Evolutionary conservation across 2,888 invertebrate species (phyloP).

Genomic region (Aphodius sticticus): DNA sequence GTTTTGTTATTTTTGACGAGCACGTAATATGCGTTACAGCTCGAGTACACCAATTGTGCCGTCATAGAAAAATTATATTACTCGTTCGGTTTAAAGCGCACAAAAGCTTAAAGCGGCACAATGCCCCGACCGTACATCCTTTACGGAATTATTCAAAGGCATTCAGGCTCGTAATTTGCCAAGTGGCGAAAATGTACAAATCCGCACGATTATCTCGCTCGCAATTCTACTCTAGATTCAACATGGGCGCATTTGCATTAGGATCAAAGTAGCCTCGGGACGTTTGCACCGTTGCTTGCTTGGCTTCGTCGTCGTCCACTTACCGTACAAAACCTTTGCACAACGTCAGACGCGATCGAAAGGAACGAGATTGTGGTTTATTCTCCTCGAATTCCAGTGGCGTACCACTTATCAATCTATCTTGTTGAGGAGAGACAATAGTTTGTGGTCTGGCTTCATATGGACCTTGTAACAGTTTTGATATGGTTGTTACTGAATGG

Average conservation of each 20-base stretch:
- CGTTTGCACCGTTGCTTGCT: neutral
- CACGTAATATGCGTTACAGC: no score
- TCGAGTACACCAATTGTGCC: no score
- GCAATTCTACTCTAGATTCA: neutral
- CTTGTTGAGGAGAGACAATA: no score
- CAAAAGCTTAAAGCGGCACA: neutral
- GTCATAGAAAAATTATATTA: neutral
- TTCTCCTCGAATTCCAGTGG: neutral
- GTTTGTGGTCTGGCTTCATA: no score
- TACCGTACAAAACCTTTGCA: neutral
- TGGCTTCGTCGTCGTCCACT: neutral
- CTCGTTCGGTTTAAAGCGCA: neutral
- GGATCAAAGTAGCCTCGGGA: neutral
- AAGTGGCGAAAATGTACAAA: slow-evolving; percentile 4
- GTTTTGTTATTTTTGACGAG: no score
- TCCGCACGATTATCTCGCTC: neutral
- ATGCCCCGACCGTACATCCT: neutral
- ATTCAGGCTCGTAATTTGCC: neutral
- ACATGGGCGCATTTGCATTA: neutral
- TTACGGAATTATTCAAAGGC: neutral
- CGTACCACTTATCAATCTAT: neutral
- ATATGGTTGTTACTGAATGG: no score
- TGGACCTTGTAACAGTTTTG: no score
- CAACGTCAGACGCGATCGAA: neutral
- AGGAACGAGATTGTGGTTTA: neutral